A percentile compares a stretch with the other conserved stretches of the same genome.
Conservation (phyloP, 2,888 invertebrate species). For the Sinopyrophorus schimmeli region DNA sequence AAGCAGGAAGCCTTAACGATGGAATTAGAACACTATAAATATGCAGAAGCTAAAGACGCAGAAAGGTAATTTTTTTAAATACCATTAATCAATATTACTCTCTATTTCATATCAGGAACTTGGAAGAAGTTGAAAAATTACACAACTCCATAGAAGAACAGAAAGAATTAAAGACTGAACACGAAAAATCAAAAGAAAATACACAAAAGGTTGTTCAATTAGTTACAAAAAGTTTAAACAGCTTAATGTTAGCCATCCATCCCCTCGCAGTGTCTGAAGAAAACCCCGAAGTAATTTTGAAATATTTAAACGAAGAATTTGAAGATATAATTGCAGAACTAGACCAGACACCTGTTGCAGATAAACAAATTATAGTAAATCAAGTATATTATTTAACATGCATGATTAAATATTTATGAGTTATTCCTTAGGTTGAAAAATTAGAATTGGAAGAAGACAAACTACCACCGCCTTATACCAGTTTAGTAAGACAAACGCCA, state of each 20-base stretch:
- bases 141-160: conserved; percentile 64
- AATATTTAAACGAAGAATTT: conserved; percentile 18
- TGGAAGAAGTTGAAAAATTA: conserved; percentile 69
- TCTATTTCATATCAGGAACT: conserved; percentile 61
- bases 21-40: conserved; percentile 77
- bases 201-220: conserved; percentile 38
- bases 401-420: too few relatives aligned
- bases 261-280: conserved; percentile 15
- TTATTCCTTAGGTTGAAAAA: conserved; percentile 27
- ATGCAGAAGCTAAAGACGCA: conserved; percentile 77
- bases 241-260: conserved; percentile 34
- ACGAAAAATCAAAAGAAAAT: conserved; percentile 48
- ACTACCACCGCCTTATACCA: conserved; percentile 51
- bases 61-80: conserved; percentile 67
- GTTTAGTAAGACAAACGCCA: conserved; percentile 50
- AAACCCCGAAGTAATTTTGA: conserved; percentile 7
- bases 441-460: conserved; percentile 46
- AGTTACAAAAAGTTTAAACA: conserved; percentile 34
- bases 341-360: conserved; percentile 3
- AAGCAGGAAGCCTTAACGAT: conserved; percentile 66
- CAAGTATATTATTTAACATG: conserved; percentile 4
- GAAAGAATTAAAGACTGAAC: conserved; percentile 52
- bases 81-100: not conserved
- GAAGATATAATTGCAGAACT: conserved; percentile 13
- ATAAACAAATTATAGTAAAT: conserved; percentile 1